Base-by-base conservation (phyloP, 2,113 vertebrate genomes). In the Oxyura jamaicensis region DNA sequence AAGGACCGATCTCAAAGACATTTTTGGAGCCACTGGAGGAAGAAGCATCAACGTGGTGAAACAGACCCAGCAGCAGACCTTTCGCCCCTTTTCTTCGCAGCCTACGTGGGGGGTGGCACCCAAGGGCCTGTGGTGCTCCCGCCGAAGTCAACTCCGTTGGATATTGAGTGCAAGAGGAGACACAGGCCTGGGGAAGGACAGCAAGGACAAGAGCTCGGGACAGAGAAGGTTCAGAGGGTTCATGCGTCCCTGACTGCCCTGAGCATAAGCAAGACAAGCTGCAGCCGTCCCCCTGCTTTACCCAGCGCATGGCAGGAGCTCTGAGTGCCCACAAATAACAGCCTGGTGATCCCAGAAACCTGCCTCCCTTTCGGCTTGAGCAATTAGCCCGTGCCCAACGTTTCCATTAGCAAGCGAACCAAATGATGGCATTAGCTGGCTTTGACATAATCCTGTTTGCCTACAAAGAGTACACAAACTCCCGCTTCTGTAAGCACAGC, bases 361-460 rank as follows among this genome's bases (percentile, higher is more conserved):
- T 81, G 59, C 56, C 79, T 86, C 33, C 41, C 60, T 52, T 75
- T 66, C 18, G 56, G 65, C 88, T 88, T 3, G 3, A 93, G 91
- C 77, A 93, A 75, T 93, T 80, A 85, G 58, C 44, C 78, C 2
- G 0, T 73, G 65, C 85, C 77, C 90, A 55, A 1, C 46, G 58
- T 85, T 96, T 95, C 90, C 87, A 88, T 96, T 91, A 92, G 87
- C 74, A 85, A 91, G 87, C 2, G 1, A 88, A 83, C 39, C 28
- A 59, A 82, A 42, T 74, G 63, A 69, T 59, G 78, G 71, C 79
- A 79, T 80, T 58, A 91, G 82, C 78, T 85, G 76, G 55, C 73
- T 96, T n/a, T 76, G 84, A 94, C 81, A 59, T 94, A 93, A 95
- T 93, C 94, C 78, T 91, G 55, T 90, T 97, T 95, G 85, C 50